A percentile compares a stretch with the other conserved stretches of the same genome.
Conservation (phyloP, 2,888 invertebrate species). For the Drosophila diplacantha region DNA sequence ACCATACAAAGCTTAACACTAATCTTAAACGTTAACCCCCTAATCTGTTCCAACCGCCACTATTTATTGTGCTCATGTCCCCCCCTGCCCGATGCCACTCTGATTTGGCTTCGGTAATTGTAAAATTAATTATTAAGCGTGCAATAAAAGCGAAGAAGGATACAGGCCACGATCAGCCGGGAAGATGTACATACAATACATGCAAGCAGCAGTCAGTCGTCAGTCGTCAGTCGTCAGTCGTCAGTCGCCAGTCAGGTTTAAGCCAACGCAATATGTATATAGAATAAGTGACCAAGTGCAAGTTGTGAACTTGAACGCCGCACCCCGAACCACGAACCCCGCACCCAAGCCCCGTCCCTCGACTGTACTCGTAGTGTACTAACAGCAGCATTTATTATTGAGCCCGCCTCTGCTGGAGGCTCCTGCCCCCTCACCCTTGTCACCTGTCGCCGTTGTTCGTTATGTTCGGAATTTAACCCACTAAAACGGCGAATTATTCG, state of each 20-base stretch:
- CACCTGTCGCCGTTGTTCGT: slow-evolving; percentile 5
- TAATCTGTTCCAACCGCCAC: slow-evolving; percentile 29
- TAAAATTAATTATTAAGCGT: slow-evolving; percentile 63
- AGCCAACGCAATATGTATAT: slow-evolving; percentile 25
- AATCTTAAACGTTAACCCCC: slow-evolving; percentile 41
- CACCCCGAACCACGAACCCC: neutral
- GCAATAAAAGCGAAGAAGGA: slow-evolving; percentile 50
- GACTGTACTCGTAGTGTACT: slow-evolving; percentile 23
- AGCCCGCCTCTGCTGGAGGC: neutral
- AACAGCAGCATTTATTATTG: slow-evolving; percentile 31
- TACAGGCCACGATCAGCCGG: slow-evolving; percentile 11
- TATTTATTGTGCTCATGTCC: slow-evolving; percentile 39
- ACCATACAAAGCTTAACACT: slow-evolving; percentile 48
- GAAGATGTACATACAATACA: slow-evolving; percentile 22
- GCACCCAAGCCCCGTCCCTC: neutral
- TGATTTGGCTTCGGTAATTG: slow-evolving; percentile 45
- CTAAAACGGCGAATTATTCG: slow-evolving; percentile 20
- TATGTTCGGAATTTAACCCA: slow-evolving; percentile 23
- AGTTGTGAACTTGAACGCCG: slow-evolving; percentile 1
- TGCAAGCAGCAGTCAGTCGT: slow-evolving; percentile 2
- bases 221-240: too few species aligned
- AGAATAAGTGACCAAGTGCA: slow-evolving; percentile 19
- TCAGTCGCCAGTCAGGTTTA: slow-evolving; percentile 18
- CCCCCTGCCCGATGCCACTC: neutral
- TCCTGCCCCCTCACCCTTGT: neutral